Evolutionary conservation across 2,113 vertebrate genomes (phyloP).

Genomic region (Anhinga anhinga): DNA sequence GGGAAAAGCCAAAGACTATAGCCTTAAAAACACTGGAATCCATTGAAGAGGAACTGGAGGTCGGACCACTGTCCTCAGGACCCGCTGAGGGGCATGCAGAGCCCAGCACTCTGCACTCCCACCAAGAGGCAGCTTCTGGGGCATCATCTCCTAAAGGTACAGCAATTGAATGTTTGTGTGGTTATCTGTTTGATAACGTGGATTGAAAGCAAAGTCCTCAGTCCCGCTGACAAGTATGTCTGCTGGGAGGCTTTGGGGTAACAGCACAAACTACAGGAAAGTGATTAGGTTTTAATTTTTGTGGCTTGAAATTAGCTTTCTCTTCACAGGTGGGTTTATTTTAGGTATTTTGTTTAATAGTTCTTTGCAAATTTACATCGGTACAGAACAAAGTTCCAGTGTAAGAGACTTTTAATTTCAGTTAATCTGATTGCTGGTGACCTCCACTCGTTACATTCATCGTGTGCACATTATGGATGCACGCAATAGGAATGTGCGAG

Average conservation of each 20-base stretch:
- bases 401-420: not conserved
- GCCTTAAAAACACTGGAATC: slow-evolving; percentile 35
- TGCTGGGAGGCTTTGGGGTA: not conserved
- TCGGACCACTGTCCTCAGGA: not conserved
- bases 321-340: not conserved
- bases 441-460: accelerated
- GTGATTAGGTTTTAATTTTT: not conserved
- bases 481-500: not conserved
- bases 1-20: not conserved
- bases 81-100: not conserved
- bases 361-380: not conserved
- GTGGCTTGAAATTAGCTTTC: not conserved
- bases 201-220: not conserved
- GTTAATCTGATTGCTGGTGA: not conserved
- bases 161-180: not conserved
- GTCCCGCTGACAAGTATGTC: not conserved
- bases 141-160: slow-evolving; percentile 23
- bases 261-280: not conserved
- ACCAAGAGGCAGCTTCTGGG: not conserved
- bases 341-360: not conserved
- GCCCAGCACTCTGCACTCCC: not conserved
- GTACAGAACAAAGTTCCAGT: not conserved
- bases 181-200: not conserved
- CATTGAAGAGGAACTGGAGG: slow-evolving; percentile 8
- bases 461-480: not conserved